Evolutionary conservation across 1,140 invertebrate species (phyloP).

Genomic region (Oncopodura yosiiana): DNA sequence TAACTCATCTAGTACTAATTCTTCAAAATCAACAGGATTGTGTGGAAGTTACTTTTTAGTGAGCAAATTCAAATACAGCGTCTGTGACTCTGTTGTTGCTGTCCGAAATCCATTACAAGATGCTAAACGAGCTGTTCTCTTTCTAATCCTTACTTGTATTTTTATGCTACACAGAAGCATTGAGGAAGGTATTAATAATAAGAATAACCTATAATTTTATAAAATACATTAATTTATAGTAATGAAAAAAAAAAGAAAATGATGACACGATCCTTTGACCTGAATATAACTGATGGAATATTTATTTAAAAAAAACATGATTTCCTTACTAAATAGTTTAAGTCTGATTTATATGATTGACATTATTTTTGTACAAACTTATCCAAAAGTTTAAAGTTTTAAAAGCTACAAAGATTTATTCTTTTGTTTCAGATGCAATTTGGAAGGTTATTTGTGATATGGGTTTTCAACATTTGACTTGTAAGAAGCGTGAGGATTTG

Average conservation of each 20-base stretch:
- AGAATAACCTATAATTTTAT: not conserved
- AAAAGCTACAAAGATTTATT: not conserved
- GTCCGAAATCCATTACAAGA: conserved; percentile 7
- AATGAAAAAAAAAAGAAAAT: too few species aligned
- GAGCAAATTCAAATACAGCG: conserved; percentile 22
- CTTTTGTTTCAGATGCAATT: conserved; percentile 9
- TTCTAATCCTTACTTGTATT: conserved; percentile 15
- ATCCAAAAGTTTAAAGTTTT: too few species aligned
- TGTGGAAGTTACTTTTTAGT: conserved; percentile 20
- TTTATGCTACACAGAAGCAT: conserved; percentile 28
- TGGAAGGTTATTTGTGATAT: conserved; percentile 9
- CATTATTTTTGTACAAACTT: too few species aligned
- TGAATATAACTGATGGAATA: too few species aligned
- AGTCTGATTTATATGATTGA: too few species aligned
- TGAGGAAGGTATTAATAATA: conserved; percentile 23
- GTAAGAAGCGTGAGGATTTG: conserved; percentile 15
- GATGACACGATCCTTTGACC: too few species aligned
- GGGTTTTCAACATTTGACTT: not conserved
- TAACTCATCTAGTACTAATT: too few species aligned
- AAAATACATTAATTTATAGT: too few species aligned
- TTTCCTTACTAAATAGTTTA: too few species aligned
- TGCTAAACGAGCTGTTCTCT: conserved; percentile 17
- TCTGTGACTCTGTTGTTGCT: conserved; percentile 5
- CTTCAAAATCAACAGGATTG: not conserved
- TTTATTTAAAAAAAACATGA: too few species aligned